phyloP scores from a whole-genome alignment of 2,113 vertebrate genomes.

The Mirza zaza region DNA sequence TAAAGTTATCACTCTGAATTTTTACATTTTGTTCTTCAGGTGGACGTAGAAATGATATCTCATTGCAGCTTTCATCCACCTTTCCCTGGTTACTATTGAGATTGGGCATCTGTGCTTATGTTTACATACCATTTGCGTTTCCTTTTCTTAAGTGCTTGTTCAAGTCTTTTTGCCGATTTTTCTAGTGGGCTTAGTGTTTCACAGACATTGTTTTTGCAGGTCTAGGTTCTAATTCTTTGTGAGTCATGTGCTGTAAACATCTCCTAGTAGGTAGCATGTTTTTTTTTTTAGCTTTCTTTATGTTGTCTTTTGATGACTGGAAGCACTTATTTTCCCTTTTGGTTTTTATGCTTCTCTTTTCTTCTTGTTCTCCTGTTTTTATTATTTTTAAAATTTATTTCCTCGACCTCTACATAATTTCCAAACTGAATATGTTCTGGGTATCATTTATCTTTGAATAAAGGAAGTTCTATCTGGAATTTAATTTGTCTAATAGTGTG shows the following conservation, averaged over 20 bases:
- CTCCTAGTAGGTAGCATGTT: background rate
- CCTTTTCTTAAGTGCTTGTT: background rate
- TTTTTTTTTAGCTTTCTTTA: background rate
- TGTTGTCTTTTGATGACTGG: background rate
- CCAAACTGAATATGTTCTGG: conserved; percentile 3
- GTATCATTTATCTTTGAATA: background rate
- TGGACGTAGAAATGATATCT: background rate
- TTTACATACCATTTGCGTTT: background rate
- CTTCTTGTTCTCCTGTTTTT: background rate
- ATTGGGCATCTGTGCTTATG: background rate
- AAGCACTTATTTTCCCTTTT: background rate
- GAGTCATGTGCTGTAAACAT: background rate
- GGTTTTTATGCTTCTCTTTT: background rate
- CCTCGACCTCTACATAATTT: background rate
- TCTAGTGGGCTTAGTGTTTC: background rate
- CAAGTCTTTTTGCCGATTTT: background rate
- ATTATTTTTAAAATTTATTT: background rate
- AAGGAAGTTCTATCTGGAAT: background rate
- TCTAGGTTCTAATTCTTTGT: background rate
- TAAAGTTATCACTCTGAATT: background rate
- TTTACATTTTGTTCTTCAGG: background rate
- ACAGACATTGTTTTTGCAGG: background rate
- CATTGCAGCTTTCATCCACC: background rate
- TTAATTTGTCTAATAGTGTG: background rate
- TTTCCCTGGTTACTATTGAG: background rate